phyloP scores from a whole-genome alignment of 2,797 vertebrate species.

The Miopithecus talapoin region DNA sequence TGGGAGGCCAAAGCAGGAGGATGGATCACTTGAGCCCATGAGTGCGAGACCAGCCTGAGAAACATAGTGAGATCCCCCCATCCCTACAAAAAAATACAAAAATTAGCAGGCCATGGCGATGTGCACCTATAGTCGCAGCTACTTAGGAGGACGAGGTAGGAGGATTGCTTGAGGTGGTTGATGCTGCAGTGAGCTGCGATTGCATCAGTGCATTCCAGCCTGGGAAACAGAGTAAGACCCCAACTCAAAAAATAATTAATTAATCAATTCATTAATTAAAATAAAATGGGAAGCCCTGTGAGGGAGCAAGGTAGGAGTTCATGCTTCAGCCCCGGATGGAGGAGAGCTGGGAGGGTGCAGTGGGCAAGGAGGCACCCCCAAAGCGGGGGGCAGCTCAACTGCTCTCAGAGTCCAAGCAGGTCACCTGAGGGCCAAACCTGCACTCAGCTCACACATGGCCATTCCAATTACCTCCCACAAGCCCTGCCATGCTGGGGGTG shows the following conservation, averaged over 20 bases:
- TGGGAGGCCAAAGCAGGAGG: not conserved
- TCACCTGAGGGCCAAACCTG: not conserved
- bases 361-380: not conserved
- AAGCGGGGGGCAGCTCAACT: not conserved
- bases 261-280: not conserved
- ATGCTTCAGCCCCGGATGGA: not conserved
- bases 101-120: not conserved
- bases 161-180: not conserved
- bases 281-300: not conserved
- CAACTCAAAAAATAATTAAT: not conserved
- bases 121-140: not conserved
- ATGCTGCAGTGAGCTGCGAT: not conserved
- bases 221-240: not conserved
- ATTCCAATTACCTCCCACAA: not conserved
- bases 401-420: not conserved
- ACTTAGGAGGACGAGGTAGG: not conserved
- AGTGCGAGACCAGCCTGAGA: not conserved
- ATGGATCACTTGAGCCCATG: not conserved
- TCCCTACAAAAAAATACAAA: not conserved
- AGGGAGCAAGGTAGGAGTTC: not conserved
- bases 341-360: not conserved
- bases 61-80: not conserved
- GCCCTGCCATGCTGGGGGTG: not conserved
- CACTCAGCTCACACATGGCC: not conserved
- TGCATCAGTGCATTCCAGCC: not conserved